Base-by-base conservation (phyloP, 2,888 invertebrate genomes). In the Hyppa rectilinea region DNA sequence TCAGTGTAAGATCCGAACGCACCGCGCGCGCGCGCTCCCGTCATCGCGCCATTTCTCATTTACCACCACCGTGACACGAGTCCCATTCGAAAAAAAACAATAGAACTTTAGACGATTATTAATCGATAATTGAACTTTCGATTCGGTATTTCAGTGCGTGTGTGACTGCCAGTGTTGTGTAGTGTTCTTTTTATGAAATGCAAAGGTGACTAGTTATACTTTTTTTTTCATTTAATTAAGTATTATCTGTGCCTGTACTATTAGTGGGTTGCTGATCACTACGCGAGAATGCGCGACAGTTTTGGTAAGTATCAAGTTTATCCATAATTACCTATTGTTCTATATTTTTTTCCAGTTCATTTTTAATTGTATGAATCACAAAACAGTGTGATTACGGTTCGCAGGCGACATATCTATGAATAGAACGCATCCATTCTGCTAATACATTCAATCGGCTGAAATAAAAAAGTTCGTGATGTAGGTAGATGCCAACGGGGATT, bases 1-100 rank as follows among this genome's bases (percentile, higher is more conserved):
- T 94, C 95, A 95, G 95, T 95, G 89, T 89, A 90, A 92, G 92
- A 85, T 92, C 89, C 87, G 94, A 87, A 88, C 92, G 94, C 94
- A 89, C 85, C 87, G 92, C 86, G 94, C 89, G 91, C 93, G 93
- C 93, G 89, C 93, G 95, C 90, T 89, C 91, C 88, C 88, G 86
- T 82, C 78, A 86, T 84, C 83, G 85, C 85, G 81, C 88, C 87
- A 89, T 88, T 89, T 88, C 87, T 88, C 87, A 84, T 87, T 75
- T 84, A 83, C 85, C 78, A 81, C 83, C 84, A 81, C 83, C 79
- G 82, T 86, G 78, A 85, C 82, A 79, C 84, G 82, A 78, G 77
- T 56, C 58, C 78, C 69, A 75, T 71, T 61, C 66, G 38, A 82
- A 82, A 75, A 80, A 66, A 50, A 59, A 20, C 71, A 65, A 68